Evolutionary conservation across 2,888 invertebrate species (phyloP).

Genomic region (Eupithecia inturbata): DNA sequence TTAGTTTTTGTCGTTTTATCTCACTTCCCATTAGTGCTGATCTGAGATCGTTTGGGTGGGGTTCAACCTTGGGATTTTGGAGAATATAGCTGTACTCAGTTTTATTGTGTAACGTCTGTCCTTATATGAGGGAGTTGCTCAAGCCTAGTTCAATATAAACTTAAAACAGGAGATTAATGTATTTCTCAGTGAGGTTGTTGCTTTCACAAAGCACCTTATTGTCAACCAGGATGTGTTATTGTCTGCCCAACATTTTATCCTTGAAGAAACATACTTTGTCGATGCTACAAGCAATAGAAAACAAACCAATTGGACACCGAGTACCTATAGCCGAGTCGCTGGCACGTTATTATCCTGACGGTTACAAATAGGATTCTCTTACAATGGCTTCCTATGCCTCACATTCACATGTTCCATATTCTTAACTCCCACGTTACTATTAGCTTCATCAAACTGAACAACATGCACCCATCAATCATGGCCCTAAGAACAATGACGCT

Average conservation of each 20-base stretch:
- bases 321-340: constrained; percentile 22
- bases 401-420: constrained; percentile 80
- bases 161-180: background rate
- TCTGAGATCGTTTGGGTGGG: constrained; percentile 55
- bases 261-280: constrained; percentile 1
- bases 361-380: constrained; percentile 36
- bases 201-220: background rate
- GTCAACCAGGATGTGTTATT: constrained; percentile 6
- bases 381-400: constrained; percentile 55
- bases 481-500: constrained; percentile 61
- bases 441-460: constrained; percentile 45
- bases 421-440: constrained; percentile 69
- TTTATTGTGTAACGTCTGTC: constrained; percentile 24
- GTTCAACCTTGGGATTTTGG: constrained; percentile 50
- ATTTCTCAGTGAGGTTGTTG: background rate
- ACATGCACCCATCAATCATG: constrained; percentile 67
- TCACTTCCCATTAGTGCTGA: constrained; percentile 62
- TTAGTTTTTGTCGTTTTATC: constrained; percentile 68
- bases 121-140: constrained; percentile 4
- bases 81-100: constrained; percentile 42
- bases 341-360: constrained; percentile 33
- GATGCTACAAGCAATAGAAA: constrained; percentile 18
- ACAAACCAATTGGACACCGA: constrained; percentile 12
- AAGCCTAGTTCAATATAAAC: background rate
- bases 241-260: background rate